These are phyloP conservation scores for Kobus ellipsiprymnus DNA, from an alignment of 2,113 vertebrate genomes.

Conservation along the genomic window DNA sequence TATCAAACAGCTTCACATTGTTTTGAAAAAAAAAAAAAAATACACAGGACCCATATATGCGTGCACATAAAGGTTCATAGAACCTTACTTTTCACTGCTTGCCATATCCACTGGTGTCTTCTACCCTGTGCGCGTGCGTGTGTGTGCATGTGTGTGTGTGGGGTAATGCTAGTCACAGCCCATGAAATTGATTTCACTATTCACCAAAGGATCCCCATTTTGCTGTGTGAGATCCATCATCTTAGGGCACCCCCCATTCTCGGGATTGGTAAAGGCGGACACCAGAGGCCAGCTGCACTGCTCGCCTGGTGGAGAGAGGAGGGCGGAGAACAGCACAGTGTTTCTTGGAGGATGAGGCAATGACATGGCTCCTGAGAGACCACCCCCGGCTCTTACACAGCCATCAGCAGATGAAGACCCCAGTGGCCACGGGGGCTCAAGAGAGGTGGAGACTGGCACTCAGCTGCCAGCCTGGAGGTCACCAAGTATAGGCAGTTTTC, in stretches of 20 bases:
- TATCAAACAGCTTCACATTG: not conserved
- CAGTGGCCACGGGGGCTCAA: not conserved
- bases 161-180: not conserved
- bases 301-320: not conserved
- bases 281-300: not conserved
- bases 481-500: not conserved
- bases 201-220: not conserved
- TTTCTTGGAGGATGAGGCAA: not conserved
- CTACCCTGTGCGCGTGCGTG: not conserved
- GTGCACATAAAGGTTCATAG: not conserved
- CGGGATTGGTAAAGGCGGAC: not conserved
- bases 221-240: not conserved
- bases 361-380: not conserved
- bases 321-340: not conserved
- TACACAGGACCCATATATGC: not conserved
- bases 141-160: not conserved
- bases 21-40: not conserved
- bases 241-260: not conserved
- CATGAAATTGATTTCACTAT: slow-evolving; percentile 37
- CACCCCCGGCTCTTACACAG: not conserved
- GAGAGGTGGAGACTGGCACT: not conserved
- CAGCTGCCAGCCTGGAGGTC: not conserved
- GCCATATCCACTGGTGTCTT: not conserved
- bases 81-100: not conserved
- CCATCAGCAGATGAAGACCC: not conserved